Evolutionary conservation across 2,797 vertebrate species (phyloP), one percentile per base, ranked within the genome.

Genomic region (Coracias cyanogaster): DNA sequence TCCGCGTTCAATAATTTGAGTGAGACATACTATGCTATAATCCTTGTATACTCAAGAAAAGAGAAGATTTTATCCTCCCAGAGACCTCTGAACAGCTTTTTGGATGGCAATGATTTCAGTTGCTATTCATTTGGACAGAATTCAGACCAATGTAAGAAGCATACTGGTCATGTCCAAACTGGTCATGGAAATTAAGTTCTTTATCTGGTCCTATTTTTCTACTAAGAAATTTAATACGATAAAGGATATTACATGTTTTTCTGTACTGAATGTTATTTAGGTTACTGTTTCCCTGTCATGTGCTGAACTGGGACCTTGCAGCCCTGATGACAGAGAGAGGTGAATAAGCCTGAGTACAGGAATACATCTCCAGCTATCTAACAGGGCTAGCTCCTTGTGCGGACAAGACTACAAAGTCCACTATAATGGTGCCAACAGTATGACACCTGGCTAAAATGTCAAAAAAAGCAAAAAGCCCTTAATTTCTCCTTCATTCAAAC

Each of bases 401-500:
- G 26, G 16, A 51, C 19, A 77, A 37, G 10, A 13, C 10, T n/a
- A 4, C 6, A 37, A 77, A 86, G 20, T 39, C 26, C 15, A 37
- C 26, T 51, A 7, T 10, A 10, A 3, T 24, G 0, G 0, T 67
- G 48, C 2, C 29, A 60, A 31, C 4, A 48, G 35, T 18, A 4
- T 67, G 28, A 48, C 8, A 58, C 6, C 20, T 54, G 31, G 1
- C 1, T 31, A 15, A n/a, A 28, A 45, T 37, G 37, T 37, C 37
- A 37, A 37, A 33, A 33, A 26, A 41, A 11, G 16, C 16, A 25
- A n/a, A 33, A 51, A 2, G 0, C 2, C 9, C 28, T 6, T 37
- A 14, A 5, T 52, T 61, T 89, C 64, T 77, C 24, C 49, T 69
- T 15, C 10, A 10, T 41, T 66, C 11, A 6, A 18, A 11, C 7